Percentiles rank a stretch among this genome's conserved stretches.
phyloP scores from a whole-genome alignment of 1,140 invertebrate genomes.

The Tetranychus urticae region DNA sequence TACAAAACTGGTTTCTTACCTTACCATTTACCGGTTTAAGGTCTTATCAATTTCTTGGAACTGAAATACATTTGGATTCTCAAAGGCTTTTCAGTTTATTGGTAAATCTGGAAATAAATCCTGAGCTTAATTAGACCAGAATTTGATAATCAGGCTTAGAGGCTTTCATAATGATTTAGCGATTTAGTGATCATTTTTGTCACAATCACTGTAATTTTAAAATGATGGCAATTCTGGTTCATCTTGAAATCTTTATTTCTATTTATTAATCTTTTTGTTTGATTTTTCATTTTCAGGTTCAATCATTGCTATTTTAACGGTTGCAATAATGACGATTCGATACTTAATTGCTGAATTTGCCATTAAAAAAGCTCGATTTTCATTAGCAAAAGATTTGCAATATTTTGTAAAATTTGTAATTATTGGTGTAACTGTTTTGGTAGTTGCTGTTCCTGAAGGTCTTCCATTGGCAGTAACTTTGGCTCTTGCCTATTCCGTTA shows the following conservation, averaged over 20 bases:
- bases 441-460: slow-evolving; percentile 96
- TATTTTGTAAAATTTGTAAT: slow-evolving; percentile 89
- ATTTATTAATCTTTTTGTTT: too few species aligned
- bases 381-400: slow-evolving; percentile 48
- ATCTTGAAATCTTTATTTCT: neutral
- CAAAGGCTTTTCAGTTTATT: too few species aligned
- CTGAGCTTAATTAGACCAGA: too few species aligned
- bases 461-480: slow-evolving; percentile 90
- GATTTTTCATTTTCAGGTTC: slow-evolving; percentile 36
- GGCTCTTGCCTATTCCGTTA: slow-evolving; percentile 87
- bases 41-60: too few species aligned
- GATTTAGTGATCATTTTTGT: too few species aligned
- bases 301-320: slow-evolving; percentile 84
- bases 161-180: too few species aligned
- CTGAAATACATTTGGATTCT: too few species aligned
- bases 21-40: too few species aligned
- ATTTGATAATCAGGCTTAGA: too few species aligned
- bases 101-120: too few species aligned
- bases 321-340: slow-evolving; percentile 80
- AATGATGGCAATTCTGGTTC: neutral
- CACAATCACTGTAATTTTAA: too few species aligned
- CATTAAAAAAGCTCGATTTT: slow-evolving; percentile 41
- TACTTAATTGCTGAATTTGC: slow-evolving; percentile 80
- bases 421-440: slow-evolving; percentile 96
- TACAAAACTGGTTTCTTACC: too few species aligned